Percentiles rank a stretch among this genome's conserved stretches.
These are phyloP conservation scores for Otus sunia DNA, from an alignment of 2,113 vertebrate genomes.

Conservation along the genomic window DNA sequence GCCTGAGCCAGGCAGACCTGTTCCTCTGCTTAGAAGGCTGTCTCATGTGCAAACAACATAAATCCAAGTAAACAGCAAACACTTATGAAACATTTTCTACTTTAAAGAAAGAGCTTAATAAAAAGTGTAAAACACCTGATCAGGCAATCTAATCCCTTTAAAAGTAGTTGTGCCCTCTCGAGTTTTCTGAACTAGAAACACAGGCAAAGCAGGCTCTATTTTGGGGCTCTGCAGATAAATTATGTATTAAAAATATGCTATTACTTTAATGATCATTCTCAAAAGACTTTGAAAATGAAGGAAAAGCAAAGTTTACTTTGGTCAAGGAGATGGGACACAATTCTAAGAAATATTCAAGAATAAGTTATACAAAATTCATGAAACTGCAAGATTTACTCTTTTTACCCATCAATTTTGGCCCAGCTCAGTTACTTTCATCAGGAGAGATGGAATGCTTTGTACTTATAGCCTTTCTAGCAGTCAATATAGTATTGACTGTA, in stretches of 20 bases:
- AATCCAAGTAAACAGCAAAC: neutral
- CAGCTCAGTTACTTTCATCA: conserved; percentile 25
- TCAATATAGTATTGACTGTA: conserved; percentile 23
- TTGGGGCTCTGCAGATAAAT: conserved; percentile 3
- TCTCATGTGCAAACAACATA: neutral
- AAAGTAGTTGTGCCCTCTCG: neutral
- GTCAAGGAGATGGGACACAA: neutral
- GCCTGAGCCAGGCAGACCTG: neutral
- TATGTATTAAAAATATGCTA: conserved; percentile 29
- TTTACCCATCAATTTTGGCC: conserved; percentile 16
- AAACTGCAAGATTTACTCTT: conserved; percentile 6
- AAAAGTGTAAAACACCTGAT: neutral
- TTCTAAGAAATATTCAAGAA: conserved; percentile 12
- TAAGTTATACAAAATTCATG: neutral
- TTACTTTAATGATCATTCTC: conserved; percentile 44
- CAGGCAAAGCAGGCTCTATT: neutral
- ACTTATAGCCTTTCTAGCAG: conserved; percentile 17
- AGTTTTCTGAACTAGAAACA: neutral
- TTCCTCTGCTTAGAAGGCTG: neutral
- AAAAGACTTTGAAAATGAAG: conserved; percentile 2
- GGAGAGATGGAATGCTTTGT: conserved; percentile 32
- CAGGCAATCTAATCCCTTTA: neutral
- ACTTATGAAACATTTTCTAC: neutral
- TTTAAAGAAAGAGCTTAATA: neutral
- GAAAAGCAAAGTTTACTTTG: conserved; percentile 31